Conservation (phyloP, 2,888 invertebrate genomes). For the Cheilosia vernalis region DNA sequence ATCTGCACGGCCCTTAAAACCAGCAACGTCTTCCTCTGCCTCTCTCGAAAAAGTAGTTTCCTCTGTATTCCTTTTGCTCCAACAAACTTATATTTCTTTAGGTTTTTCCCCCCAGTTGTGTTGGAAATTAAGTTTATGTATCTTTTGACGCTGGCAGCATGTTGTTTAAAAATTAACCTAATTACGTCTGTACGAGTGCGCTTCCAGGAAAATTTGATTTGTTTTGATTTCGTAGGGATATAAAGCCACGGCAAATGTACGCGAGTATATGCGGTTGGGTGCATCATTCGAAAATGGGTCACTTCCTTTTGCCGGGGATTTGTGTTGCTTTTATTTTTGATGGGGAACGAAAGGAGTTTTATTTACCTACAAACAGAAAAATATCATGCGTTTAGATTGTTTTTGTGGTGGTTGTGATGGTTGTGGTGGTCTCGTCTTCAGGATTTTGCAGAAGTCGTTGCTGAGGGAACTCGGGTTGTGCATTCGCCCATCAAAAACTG, state of each 20-base stretch:
- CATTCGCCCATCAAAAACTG: too few species aligned
- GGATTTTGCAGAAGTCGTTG: too few species aligned
- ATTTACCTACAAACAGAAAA: neutral
- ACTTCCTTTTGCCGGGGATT: conserved; percentile 4
- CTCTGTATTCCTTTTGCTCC: neutral
- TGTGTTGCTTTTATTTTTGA: neutral
- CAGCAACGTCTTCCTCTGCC: conserved; percentile 4
- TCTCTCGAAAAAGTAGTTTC: neutral
- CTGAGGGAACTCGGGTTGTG: too few species aligned
- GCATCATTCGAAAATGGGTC: conserved; percentile 4
- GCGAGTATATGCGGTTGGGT: neutral
- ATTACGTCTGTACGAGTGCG: conserved; percentile 22
- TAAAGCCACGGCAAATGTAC: conserved; percentile 10
- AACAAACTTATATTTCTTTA: conserved; percentile 6
- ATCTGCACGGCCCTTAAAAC: conserved; percentile 50
- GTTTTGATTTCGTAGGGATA: conserved; percentile 33
- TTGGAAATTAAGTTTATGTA: conserved; percentile 41
- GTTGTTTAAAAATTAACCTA: conserved; percentile 59
- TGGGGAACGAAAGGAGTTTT: neutral
- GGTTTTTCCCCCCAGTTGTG: conserved; percentile 15
- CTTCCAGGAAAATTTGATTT: conserved; percentile 56
- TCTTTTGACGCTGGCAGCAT: conserved; percentile 37
- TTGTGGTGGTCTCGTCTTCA: too few species aligned
- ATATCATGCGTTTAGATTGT: neutral
- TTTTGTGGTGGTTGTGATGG: neutral